Evolutionary conservation across 2,888 invertebrate genomes (phyloP).

Genomic region (Tanypteryx hageni): DNA sequence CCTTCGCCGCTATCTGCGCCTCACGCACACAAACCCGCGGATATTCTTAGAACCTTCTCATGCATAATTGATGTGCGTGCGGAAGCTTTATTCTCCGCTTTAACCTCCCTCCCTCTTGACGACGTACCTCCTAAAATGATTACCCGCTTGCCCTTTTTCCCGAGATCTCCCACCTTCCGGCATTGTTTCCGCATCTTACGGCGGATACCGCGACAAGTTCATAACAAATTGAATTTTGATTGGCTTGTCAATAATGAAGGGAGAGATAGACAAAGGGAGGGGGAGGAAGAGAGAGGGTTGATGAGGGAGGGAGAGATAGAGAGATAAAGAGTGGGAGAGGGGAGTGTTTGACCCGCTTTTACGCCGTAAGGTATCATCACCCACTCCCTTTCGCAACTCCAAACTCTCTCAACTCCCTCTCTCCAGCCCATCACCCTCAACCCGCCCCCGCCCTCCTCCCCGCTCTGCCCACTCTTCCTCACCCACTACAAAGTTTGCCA

Average conservation of each 20-base stretch:
- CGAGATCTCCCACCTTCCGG: not conserved
- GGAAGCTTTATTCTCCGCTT: not conserved
- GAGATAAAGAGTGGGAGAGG: not conserved
- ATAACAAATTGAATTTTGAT: constrained; percentile 64
- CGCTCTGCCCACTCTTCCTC: not conserved
- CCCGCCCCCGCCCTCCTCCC: not conserved
- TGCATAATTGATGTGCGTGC: constrained; percentile 46
- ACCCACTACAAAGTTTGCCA: not conserved
- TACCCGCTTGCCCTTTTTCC: not conserved
- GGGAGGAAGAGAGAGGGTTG: not conserved
- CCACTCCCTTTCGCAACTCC: not conserved
- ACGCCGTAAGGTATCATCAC: not conserved
- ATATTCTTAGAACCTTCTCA: constrained; percentile 9
- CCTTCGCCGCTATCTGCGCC: not conserved
- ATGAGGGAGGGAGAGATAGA: not conserved
- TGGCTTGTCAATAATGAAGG: constrained; percentile 56
- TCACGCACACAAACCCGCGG: not conserved
- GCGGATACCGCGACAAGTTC: constrained; percentile 56
- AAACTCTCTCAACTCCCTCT: not conserved
- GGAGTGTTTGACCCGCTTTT: not conserved
- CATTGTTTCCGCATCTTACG: constrained; percentile 46
- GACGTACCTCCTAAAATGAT: constrained; percentile 52
- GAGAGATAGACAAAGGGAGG: not conserved
- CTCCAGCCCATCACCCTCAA: not conserved
- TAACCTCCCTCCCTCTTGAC: not conserved